A percentile compares a stretch with the other conserved stretches of the same genome.
Conservation (phyloP, 1,140 invertebrate genomes). For the Lordiphosa stackelbergi region DNA sequence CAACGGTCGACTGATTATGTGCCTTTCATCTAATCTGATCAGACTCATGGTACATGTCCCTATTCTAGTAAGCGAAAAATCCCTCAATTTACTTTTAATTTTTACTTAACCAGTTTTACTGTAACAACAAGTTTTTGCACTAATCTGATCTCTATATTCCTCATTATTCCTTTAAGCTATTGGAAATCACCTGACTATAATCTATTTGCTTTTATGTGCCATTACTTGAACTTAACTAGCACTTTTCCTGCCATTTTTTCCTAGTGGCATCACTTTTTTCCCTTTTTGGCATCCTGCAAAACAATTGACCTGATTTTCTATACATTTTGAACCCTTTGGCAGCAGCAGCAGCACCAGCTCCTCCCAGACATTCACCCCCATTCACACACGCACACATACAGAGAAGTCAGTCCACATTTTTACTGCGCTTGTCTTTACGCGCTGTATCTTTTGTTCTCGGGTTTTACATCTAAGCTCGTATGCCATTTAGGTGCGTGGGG, state of each 20-base stretch:
- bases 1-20: no score
- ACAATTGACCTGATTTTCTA: slow-evolving; percentile 71
- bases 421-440: slow-evolving; percentile 56
- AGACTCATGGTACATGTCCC: no score
- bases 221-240: slow-evolving; percentile 44
- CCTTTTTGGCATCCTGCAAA: slow-evolving; percentile 52
- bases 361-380: slow-evolving; percentile 30
- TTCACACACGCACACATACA: slow-evolving; percentile 6
- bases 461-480: slow-evolving; percentile 52
- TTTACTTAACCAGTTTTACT: no score
- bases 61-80: no score
- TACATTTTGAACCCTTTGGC: slow-evolving; percentile 68
- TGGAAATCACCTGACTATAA: slow-evolving; percentile 35
- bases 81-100: no score
- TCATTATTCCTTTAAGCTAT: slow-evolving; percentile 36
- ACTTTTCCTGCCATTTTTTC: slow-evolving; percentile 37
- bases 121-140: neutral
- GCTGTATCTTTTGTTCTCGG: slow-evolving; percentile 62
- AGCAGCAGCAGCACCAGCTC: slow-evolving; percentile 8
- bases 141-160: neutral
- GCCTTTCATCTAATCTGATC: no score
- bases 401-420: slow-evolving; percentile 48
- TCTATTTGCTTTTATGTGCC: slow-evolving; percentile 26
- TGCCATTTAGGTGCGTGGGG: slow-evolving; percentile 50
- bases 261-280: slow-evolving; percentile 36